These are phyloP conservation scores for Heterotilapia buettikoferi DNA, from an alignment of 2,113 vertebrate species.

Conservation along the genomic window DNA sequence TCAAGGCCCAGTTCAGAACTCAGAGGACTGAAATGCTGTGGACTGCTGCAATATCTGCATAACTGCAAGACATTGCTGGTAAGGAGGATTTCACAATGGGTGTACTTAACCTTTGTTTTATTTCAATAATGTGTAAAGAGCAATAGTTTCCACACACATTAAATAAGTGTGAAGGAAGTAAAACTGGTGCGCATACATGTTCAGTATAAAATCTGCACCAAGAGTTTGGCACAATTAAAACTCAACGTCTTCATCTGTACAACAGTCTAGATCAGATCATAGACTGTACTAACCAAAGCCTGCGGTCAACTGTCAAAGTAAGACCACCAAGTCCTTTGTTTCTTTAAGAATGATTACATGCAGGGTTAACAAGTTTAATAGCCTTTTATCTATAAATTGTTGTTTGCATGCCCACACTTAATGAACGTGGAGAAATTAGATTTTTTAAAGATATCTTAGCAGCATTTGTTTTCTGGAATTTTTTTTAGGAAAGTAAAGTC, in stretches of 20 bases:
- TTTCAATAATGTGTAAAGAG: not conserved
- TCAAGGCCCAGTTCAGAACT: not conserved
- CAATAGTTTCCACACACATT: not conserved
- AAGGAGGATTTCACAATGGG: not conserved
- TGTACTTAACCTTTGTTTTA: not conserved
- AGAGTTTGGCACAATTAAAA: not conserved
- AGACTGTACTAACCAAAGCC: not conserved
- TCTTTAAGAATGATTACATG: not conserved
- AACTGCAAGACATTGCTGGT: not conserved
- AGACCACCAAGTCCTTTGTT: not conserved
- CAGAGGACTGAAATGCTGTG: not conserved
- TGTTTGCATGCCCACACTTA: not conserved
- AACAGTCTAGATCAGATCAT: not conserved
- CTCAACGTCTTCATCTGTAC: not conserved
- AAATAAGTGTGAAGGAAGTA: not conserved
- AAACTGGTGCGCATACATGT: not conserved
- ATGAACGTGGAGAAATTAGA: accelerated
- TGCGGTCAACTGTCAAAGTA: not conserved
- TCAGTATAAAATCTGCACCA: not conserved
- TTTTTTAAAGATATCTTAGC: not conserved
- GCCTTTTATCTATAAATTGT: not conserved
- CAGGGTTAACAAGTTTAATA: not conserved
- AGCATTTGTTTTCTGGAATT: not conserved
- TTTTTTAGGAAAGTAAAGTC: not conserved
- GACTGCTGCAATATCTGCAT: not conserved